These are phyloP conservation scores for Sthenelais limicola DNA, from an alignment of 2,888 invertebrate species.

Conservation along the genomic window DNA sequence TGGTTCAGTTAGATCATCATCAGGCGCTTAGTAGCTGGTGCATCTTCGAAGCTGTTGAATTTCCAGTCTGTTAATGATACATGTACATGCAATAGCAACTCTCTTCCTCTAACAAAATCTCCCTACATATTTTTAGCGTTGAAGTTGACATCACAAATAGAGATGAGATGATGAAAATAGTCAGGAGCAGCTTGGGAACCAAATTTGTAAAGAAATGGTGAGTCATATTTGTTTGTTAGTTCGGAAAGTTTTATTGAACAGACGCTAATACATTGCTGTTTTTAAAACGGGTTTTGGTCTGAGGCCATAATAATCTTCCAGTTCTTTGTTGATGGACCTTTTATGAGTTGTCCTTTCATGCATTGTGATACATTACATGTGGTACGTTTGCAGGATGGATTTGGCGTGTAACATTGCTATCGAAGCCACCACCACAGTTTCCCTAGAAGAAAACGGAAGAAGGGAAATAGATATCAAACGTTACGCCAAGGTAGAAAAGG, in stretches of 20 bases:
- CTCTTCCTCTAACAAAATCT: no score
- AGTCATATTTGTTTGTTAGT: no score
- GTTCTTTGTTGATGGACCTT: neutral
- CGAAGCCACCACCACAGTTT: constrained; percentile 94
- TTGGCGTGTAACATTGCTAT: constrained; percentile 95
- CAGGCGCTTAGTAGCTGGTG: no score
- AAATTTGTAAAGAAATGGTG: constrained; percentile 96
- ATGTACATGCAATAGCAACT: no score
- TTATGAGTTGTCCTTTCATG: neutral
- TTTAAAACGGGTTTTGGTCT: neutral
- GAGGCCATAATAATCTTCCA: neutral
- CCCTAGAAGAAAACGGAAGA: constrained; percentile 85
- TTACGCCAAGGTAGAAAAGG: constrained; percentile 90
- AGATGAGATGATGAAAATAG: constrained; percentile 87
- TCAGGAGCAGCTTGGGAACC: constrained; percentile 93
- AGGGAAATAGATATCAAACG: constrained; percentile 98
- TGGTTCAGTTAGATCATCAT: no score
- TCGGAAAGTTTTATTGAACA: no score
- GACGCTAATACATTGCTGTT: neutral
- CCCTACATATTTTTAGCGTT: constrained; percentile 79
- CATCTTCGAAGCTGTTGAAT: no score
- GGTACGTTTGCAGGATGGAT: constrained; percentile 77
- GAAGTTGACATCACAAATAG: constrained; percentile 85
- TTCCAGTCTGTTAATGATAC: no score
- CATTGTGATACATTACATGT: neutral